phyloP scores from a whole-genome alignment of 2,888 invertebrate genomes.

The Synergus itoensis region DNA sequence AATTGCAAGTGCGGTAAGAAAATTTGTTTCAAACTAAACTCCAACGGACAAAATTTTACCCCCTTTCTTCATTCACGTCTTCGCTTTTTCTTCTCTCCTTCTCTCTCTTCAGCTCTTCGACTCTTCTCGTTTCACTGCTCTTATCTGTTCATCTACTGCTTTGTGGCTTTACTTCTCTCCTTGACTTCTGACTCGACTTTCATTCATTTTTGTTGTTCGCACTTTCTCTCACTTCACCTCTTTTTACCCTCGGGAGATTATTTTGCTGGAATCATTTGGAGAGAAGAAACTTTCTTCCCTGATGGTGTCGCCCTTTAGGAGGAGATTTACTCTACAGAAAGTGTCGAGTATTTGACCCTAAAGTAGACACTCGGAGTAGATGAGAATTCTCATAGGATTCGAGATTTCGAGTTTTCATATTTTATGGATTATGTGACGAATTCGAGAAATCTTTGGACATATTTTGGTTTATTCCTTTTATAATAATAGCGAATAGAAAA shows the following conservation, averaged over 20 bases:
- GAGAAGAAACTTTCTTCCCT: slow-evolving; percentile 6
- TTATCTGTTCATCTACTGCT: background rate
- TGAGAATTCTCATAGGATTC: background rate
- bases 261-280: background rate
- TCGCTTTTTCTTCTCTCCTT: background rate
- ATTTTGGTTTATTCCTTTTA: no score
- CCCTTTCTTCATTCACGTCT: background rate
- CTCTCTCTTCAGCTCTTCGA: background rate
- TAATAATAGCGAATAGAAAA: no score
- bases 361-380: background rate
- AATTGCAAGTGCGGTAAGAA: slow-evolving; percentile 57
- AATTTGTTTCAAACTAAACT: slow-evolving; percentile 59
- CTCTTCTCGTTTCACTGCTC: background rate
- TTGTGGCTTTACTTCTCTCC: background rate
- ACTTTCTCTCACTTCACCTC: background rate
- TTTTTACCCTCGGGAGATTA: background rate
- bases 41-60: slow-evolving; percentile 35
- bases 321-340: background rate
- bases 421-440: no score
- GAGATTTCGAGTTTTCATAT: no score
- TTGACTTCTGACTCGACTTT: background rate
- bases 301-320: background rate
- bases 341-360: background rate
- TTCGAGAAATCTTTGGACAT: no score
- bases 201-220: background rate